phyloP scores from a whole-genome alignment of 2,888 invertebrate genomes.

The Acleris literana region DNA sequence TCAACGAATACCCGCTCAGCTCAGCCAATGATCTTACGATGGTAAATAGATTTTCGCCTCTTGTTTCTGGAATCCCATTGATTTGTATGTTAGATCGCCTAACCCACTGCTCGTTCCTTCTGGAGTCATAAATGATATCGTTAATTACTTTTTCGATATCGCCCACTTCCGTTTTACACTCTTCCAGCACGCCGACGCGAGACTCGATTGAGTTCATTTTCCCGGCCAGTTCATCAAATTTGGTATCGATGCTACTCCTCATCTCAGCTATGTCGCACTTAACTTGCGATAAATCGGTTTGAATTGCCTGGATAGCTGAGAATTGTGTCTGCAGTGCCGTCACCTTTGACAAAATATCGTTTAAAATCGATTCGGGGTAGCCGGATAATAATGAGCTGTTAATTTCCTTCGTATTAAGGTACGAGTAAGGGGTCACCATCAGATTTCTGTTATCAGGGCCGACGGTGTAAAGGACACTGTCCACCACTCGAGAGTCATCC shows the following conservation, averaged over 20 bases:
- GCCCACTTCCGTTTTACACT: not conserved
- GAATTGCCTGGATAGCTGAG: conserved; percentile 3
- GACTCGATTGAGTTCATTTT: not conserved
- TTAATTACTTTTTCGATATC: not conserved
- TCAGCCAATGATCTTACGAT: no score
- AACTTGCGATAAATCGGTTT: not conserved
- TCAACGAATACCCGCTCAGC: no score
- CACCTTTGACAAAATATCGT: not conserved
- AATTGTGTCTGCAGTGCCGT: conserved; percentile 2
- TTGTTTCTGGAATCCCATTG: no score
- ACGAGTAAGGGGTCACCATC: not conserved
- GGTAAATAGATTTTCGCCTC: no score
- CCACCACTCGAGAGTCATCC: not conserved
- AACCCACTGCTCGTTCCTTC: not conserved
- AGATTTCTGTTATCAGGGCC: no score
- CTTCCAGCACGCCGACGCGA: not conserved
- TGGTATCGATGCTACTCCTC: conserved; percentile 1
- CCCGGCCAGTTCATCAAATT: not conserved
- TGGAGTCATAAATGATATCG: not conserved
- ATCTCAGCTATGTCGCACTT: conserved; percentile 4
- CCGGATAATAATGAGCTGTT: not conserved
- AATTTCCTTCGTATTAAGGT: no score
- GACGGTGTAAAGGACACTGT: no score
- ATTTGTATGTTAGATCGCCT: conserved; percentile 1
- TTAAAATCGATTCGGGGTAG: not conserved